A percentile compares a stretch with the other conserved stretches of the same genome.
These are phyloP conservation scores for Oreochromis tanganicae DNA, from an alignment of 2,113 vertebrate species.

Conservation along the genomic window DNA sequence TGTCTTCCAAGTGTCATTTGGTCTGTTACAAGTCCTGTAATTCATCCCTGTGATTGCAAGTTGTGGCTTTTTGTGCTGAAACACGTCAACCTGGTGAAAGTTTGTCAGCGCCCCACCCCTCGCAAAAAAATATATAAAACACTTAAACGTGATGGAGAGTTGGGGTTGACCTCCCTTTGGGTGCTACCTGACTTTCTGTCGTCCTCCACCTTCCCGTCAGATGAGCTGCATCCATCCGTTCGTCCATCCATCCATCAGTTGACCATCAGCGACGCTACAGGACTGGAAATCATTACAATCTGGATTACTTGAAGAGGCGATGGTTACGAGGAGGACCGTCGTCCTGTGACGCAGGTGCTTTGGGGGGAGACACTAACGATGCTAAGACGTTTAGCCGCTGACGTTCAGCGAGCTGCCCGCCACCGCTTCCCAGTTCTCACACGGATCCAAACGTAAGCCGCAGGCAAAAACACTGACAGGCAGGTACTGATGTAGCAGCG, in stretches of 20 bases:
- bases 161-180: neutral
- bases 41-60: conserved; percentile 29
- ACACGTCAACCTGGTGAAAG: neutral
- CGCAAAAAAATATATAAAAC: neutral
- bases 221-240: conserved; percentile 37
- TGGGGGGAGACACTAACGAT: neutral
- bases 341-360: conserved; percentile 23
- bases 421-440: neutral
- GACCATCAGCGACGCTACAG: conserved; percentile 24
- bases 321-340: neutral
- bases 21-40: conserved; percentile 65
- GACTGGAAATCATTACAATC: conserved; percentile 61
- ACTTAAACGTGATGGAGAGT: neutral
- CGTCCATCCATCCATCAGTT: conserved; percentile 19
- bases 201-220: neutral
- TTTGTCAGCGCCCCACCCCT: neutral
- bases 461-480: neutral
- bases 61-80: conserved; percentile 53
- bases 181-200: neutral
- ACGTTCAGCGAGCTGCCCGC: neutral
- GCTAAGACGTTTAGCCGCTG: neutral
- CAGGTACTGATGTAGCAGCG: conserved; percentile 36
- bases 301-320: conserved; percentile 71
- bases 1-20: conserved; percentile 64
- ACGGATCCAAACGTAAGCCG: neutral